Evolutionary conservation across 2,797 vertebrate species (phyloP), one percentile per base, ranked within the genome.

Genomic region (Hylomyscus alleni): DNA sequence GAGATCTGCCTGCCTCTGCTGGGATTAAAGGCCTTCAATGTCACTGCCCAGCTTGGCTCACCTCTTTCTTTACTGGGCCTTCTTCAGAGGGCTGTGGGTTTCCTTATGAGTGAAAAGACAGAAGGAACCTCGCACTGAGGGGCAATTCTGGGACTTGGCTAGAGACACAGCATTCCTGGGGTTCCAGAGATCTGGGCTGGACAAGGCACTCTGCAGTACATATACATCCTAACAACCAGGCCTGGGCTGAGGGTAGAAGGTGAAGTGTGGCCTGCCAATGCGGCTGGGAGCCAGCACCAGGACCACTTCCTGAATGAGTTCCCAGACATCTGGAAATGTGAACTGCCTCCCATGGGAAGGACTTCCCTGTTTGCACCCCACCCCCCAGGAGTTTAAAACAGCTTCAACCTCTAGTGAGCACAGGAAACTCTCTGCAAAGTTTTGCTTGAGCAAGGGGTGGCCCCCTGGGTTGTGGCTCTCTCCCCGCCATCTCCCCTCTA

Each of bases 181-280:
- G 11, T 65, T 75, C 3, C 3, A 2, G 9, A 65, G 29, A 0
- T 5, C 56, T 9, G n/a, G n/a, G 24, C 60, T 73, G 2, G 22
- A 65, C 34, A 22, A 6, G 4, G 1, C 17, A 69, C 54, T 56
- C 52, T 58, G 34, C 20, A 1, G 0, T 9, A 6, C 15, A 24
- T 1, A 0, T 15, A 24, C 1, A 0, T 15, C 4, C 1, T 5
- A 17, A 24, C 3, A 37, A 44, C 89, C 52, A 47, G 56, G 37
- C 26, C 78, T 60, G 40, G 31, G 67, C 40, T 34, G 12, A 62
- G 31, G 37, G 40, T 44, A n/a, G 17, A 47, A 72, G 75, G 31
- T 34, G 7, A 24, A 20, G 62, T 0, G 1, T 22, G 60, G 90
- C n/a, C 58, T 17, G 10, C 31, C 69, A 93, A 69, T 20, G 13